phyloP scores from a whole-genome alignment of 1,140 invertebrate genomes.

The Meloidogyne chitwoodi region DNA sequence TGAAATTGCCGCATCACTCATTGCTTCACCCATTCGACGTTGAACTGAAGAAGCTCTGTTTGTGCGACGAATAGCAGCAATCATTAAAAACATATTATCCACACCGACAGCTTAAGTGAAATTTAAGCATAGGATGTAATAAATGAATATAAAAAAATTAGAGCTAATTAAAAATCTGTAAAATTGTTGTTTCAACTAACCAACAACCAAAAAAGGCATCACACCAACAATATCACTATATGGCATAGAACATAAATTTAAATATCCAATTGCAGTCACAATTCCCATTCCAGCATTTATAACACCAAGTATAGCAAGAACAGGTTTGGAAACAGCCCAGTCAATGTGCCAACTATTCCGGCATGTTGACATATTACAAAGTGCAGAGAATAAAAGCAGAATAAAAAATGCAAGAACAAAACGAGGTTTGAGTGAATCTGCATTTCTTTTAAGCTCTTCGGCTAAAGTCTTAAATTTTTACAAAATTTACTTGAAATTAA shows the following conservation, averaged over 20 bases:
- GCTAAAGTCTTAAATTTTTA: constrained; percentile 54
- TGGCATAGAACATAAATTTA: constrained; percentile 77
- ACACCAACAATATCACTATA: constrained; percentile 60
- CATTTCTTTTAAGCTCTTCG: constrained; percentile 57
- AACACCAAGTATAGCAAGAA: constrained; percentile 66
- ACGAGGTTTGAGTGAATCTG: constrained; percentile 51
- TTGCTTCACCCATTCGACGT: constrained; percentile 57
- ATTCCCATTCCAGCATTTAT: constrained; percentile 65
- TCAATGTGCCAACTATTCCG: constrained; percentile 49
- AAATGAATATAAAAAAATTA: background rate
- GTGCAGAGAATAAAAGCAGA: constrained; percentile 50
- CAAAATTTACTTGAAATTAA: no score
- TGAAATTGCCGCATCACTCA: constrained; percentile 60
- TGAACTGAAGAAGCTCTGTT: constrained; percentile 38
- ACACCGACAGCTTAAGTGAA: constrained; percentile 62
- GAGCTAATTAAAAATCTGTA: background rate
- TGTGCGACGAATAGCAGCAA: constrained; percentile 60
- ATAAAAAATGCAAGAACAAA: constrained; percentile 54
- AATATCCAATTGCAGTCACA: constrained; percentile 79
- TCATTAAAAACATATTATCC: constrained; percentile 66
- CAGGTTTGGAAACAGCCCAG: constrained; percentile 58
- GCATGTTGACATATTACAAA: constrained; percentile 54
- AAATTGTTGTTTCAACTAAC: constrained; percentile 33
- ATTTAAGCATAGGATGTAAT: constrained; percentile 13
- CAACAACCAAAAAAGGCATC: constrained; percentile 59